Evolutionary conservation across 2,113 vertebrate genomes (phyloP), one percentile per base, ranked within the genome.

Genomic region (Chaenocephalus aceratus): DNA sequence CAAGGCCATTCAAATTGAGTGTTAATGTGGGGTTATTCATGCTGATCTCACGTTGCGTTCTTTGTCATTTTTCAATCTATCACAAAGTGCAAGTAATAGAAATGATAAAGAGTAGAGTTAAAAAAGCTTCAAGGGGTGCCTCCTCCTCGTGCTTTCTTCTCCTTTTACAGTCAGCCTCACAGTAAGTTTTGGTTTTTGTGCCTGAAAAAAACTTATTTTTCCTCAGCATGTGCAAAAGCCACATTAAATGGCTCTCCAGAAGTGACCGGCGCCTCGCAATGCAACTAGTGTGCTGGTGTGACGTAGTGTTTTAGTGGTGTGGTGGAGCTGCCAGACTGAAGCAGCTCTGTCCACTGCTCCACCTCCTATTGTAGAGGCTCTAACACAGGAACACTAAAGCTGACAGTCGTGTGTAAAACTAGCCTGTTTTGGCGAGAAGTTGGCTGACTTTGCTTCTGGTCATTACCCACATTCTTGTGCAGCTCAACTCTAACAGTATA

Each of bases 311-410:
- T 88, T 81, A 77, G 89, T 72, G 51, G 65, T 46, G 68, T 91
- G 86, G 80, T 60, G 58, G 60, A 78, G 66, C 58, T 72, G 71
- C 63, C 59, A 71, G 54, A 81, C 34, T 88, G 67, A 85, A 80
- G 80, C 62, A 13, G 74, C 62, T 78, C 44, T 71, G 67, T 80
- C 77, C 54, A 6, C 61, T n/a, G 67, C 84, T 73, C 85, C 82
- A 11, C 90, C 86, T 84, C 74, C 61, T 34, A 80, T 88, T 78
- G 62, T 79, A 30, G 34, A 77, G 64, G 52, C 48, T 75, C 72
- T 90, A 61, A 89, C 92, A 92, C 90, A 92, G 90, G 91, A 94
- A 89, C 83, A 83, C 84, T 79, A 91, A 94, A 91, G 74, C n/a
- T 92, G 84, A 76, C 88, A 75, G 77, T 18, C 49, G 75, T 54